Base-by-base conservation (phyloP, 53 echinoderm and acorn worm genomes). In the Hippasteria phrygiana region DNA sequence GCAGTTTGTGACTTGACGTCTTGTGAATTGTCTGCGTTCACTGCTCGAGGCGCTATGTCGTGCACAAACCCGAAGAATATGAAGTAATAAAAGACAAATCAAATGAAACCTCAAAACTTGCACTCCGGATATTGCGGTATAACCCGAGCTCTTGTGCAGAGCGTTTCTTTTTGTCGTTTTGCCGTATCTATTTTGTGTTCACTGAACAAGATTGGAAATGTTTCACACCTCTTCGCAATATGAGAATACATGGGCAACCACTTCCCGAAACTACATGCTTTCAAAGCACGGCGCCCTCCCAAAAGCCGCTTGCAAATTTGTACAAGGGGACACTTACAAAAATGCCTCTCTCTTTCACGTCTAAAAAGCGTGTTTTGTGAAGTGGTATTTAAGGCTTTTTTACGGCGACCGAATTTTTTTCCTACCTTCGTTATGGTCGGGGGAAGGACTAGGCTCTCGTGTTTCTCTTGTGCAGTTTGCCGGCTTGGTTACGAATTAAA, bases 191-290 rank as follows among this genome's bases (percentile, higher is more conserved):
- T 0, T 14, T 24, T 22, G 26, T 55, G 77, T 77, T 77, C 32
- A 43, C 77, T 1, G 14, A 76, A 76, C 51, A 10, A 54, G 77
- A 77, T 77, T 35, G 40, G 17, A 78, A 62, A 9, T 27, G 56
- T 40, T 78, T 78, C 78, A 55, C 78, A 78, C 78, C 56, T 78
- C 39, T 28, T 55, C 37, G 59, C 27, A n/a, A 78, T 20, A 2
- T 5, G 55, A 1, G 26, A 36, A 39, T 6, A 14, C 37, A 17
- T n/a, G n/a, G n/a, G n/a, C 14, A 36, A 37, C 35, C 5, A n/a
- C 31, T 33, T 6, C 22, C n/a, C 40, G 22, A 55, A 31, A 62
- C 16, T 40, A 31, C 36, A 7, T 1, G 10, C 56, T 37, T 10
- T 39, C 54, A 38, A 78, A 78, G 24, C 47, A 4, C 14, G 24